Percentiles rank a stretch among this genome's conserved stretches.
phyloP scores from a whole-genome alignment of 2,113 vertebrate genomes.

The Apeltes quadracus region DNA sequence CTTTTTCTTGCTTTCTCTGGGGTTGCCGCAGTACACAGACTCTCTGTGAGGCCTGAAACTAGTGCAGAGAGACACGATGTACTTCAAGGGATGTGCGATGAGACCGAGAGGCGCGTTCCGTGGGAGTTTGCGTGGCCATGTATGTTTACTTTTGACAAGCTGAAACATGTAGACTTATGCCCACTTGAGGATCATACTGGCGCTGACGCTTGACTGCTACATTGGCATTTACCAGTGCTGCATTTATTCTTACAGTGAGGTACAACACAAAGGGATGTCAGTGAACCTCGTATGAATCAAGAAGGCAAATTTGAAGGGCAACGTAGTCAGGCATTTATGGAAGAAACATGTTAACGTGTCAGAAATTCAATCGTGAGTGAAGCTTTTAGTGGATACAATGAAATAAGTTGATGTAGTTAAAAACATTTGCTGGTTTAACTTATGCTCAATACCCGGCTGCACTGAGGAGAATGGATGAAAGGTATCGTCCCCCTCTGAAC shows the following conservation, averaged over 20 bases:
- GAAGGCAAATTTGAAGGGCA: neutral
- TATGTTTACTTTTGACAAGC: conserved; percentile 56
- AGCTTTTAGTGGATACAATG: neutral
- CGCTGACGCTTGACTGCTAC: conserved; percentile 12
- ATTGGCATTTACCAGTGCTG: conserved; percentile 8
- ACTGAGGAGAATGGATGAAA: conserved; percentile 49
- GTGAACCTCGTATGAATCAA: neutral
- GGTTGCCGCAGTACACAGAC: conserved; percentile 35
- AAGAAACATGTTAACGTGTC: neutral
- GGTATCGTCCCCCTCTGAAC: conserved; percentile 59
- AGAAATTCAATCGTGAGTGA: neutral
- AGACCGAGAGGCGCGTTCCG: conserved; percentile 11
- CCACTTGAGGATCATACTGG: conserved; percentile 37
- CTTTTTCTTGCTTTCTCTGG: conserved; percentile 56
- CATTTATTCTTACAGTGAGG: neutral
- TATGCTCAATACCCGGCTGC: conserved; percentile 41
- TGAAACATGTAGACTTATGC: conserved; percentile 41
- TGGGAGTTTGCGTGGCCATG: conserved; percentile 14
- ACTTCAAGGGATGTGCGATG: conserved; percentile 45
- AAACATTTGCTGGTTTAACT: conserved; percentile 4
- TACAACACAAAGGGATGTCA: neutral
- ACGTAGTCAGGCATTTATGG: neutral
- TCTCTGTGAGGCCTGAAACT: conserved; percentile 30
- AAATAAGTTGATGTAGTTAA: neutral
- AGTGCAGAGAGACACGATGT: conserved; percentile 25